Conservation (phyloP, 2,113 vertebrate species). For the Malurus alboscapulatus region DNA sequence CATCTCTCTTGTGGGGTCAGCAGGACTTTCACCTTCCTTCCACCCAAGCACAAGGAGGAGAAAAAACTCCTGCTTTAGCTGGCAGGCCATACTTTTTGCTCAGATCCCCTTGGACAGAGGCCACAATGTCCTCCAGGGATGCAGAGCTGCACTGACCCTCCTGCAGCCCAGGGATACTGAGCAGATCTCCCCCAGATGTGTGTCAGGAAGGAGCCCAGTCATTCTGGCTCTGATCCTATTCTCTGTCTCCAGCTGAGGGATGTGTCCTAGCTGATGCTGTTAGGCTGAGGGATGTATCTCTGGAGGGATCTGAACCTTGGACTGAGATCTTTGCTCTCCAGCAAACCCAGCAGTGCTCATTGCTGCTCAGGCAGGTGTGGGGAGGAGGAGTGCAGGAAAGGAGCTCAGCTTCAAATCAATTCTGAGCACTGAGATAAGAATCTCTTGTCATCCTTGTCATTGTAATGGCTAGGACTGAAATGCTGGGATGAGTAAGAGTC, state of each 20-base stretch:
- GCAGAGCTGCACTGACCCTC: background rate
- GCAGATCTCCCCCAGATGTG: background rate
- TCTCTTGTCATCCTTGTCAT: slow-evolving; percentile 83
- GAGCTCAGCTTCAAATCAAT: slow-evolving; percentile 75
- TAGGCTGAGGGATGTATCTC: background rate
- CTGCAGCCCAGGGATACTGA: background rate
- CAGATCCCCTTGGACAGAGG: background rate
- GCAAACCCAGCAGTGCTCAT: fast-evolving
- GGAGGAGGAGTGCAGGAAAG: background rate
- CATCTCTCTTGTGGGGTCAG: background rate
- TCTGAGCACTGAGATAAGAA: slow-evolving; percentile 75
- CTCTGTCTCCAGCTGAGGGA: background rate
- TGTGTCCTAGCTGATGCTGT: background rate
- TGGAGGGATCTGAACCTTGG: background rate
- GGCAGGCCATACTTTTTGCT: background rate
- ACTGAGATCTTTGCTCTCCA: background rate
- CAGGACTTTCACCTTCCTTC: background rate
- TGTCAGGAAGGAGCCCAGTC: background rate
- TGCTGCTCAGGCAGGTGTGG: background rate
- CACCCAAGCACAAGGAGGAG: background rate
- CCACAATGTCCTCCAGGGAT: background rate
- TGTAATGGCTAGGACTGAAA: slow-evolving; percentile 81
- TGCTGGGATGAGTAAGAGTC: background rate
- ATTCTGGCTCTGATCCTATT: fast-evolving
- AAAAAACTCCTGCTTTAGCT: background rate